Evolutionary conservation across 2,797 vertebrate genomes (phyloP), one percentile per base, ranked within the genome.

Genomic region (Gymnothorax javanicus): DNA sequence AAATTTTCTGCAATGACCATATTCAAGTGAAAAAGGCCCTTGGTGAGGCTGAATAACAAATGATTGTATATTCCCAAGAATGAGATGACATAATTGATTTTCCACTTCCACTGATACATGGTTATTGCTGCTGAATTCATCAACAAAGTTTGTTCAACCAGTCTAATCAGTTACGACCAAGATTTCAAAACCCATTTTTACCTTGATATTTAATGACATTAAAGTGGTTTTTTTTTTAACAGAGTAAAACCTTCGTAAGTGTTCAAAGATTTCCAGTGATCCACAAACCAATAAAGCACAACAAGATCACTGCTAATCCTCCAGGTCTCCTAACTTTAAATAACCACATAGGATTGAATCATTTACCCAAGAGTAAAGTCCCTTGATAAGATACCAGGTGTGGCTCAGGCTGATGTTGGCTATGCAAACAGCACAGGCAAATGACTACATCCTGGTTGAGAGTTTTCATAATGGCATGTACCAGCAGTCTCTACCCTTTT

Each of bases 391-490:
- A n/a, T 56, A n/a, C 52, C 7, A 23, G 52, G 50, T 52, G 13
- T 81, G 50, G 77, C 52, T 54, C 20, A 2, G 77, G 20, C 85
- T 85, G 69, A 56, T 83, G 88, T 89, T 90, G 88, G 84, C 92
- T 94, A 90, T 92, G 92, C 94, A 96, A 96, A 96, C 93, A 96
- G 23, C 52, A 81, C 20, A 81, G 54, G 77, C 77, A 81, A 81
- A 81, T n/a, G 8, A 75, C 90, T 90, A 90, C 85, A 94, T 95
- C 95, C 95, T 95, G 94, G 91, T 94, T 91, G 91, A 91, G 88
- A 84, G 59, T 90, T 89, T 93, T 89, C 91, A 92, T 91, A 92
- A 94, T 91, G 89, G 89, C 90, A 87, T 85, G 88, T 89, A 89
- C 93, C 20, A 54, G 52, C 50, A 89, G 89, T 90, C 84, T 88